These are phyloP conservation scores for Syrrhaptes paradoxus DNA, from an alignment of 2,113 vertebrate species.

Conservation along the genomic window DNA sequence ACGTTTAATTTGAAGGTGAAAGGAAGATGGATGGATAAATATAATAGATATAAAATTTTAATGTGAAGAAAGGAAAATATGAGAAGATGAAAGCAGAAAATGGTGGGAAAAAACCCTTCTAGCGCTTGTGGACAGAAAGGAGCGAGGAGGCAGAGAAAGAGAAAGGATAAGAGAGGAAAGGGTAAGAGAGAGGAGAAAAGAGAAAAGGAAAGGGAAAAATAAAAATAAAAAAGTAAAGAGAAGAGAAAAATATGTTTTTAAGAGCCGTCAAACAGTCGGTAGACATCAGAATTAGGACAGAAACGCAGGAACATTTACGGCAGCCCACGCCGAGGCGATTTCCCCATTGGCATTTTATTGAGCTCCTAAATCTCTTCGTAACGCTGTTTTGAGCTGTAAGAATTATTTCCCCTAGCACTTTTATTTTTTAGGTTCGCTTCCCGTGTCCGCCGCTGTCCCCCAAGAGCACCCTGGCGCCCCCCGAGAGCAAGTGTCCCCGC, in stretches of 20 bases:
- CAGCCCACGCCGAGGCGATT: background rate
- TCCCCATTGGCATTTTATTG: constrained; percentile 20
- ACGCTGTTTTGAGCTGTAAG: background rate
- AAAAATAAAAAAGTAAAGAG: too few species aligned
- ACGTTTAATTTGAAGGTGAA: background rate
- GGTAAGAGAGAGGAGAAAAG: too few species aligned
- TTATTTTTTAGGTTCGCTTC: background rate
- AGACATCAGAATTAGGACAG: constrained; percentile 28
- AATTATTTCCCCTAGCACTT: background rate
- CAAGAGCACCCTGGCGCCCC: background rate
- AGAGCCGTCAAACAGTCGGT: constrained; percentile 23
- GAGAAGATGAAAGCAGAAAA: background rate
- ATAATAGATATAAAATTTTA: background rate
- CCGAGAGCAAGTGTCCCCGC: background rate
- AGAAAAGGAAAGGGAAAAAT: too few species aligned
- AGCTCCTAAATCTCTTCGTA: constrained; percentile 14
- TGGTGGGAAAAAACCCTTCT: background rate
- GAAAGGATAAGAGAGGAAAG: too few species aligned
- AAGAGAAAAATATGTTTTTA: background rate
- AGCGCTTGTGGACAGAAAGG: background rate
- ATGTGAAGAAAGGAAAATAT: background rate
- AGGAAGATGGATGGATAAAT: background rate
- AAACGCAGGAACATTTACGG: constrained; percentile 25
- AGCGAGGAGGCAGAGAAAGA: background rate
- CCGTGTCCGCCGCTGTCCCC: background rate